These are phyloP conservation scores for Monochamus saltuarius DNA, from an alignment of 1,140 invertebrate genomes.

Conservation along the genomic window DNA sequence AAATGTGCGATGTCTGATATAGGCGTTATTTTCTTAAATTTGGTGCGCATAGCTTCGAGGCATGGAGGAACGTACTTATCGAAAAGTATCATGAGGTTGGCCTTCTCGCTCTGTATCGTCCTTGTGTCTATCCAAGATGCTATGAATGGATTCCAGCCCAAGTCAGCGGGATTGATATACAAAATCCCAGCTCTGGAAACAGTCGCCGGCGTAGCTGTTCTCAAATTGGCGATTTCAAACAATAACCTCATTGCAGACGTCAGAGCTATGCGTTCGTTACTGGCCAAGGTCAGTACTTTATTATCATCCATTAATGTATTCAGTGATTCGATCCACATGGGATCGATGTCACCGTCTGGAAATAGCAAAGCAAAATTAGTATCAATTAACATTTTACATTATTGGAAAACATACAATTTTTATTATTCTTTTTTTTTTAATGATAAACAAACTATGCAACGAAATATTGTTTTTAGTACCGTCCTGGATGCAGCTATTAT, in stretches of 20 bases:
- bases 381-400: too few species aligned
- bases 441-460: too few species aligned
- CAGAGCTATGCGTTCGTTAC: slow-evolving; percentile 91
- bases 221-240: slow-evolving; percentile 92
- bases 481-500: too few species aligned
- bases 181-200: slow-evolving; percentile 91
- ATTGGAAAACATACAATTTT: too few species aligned
- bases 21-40: slow-evolving; percentile 90
- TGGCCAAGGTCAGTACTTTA: slow-evolving; percentile 86
- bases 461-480: too few species aligned
- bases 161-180: slow-evolving; percentile 89
- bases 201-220: slow-evolving; percentile 92
- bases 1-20: slow-evolving; percentile 89
- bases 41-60: slow-evolving; percentile 72
- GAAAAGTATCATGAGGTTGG: slow-evolving; percentile 83
- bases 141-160: slow-evolving; percentile 96
- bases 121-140: slow-evolving; percentile 90
- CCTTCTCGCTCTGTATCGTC: slow-evolving; percentile 68
- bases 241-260: slow-evolving; percentile 87
- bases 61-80: slow-evolving; percentile 92
- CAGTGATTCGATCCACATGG: slow-evolving; percentile 95
- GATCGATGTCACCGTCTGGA: slow-evolving; percentile 91
- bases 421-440: too few species aligned
- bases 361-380: not conserved
- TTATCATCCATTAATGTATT: slow-evolving; percentile 88